These are phyloP conservation scores for Catocala nupta DNA, from an alignment of 2,888 invertebrate species.

Conservation along the genomic window DNA sequence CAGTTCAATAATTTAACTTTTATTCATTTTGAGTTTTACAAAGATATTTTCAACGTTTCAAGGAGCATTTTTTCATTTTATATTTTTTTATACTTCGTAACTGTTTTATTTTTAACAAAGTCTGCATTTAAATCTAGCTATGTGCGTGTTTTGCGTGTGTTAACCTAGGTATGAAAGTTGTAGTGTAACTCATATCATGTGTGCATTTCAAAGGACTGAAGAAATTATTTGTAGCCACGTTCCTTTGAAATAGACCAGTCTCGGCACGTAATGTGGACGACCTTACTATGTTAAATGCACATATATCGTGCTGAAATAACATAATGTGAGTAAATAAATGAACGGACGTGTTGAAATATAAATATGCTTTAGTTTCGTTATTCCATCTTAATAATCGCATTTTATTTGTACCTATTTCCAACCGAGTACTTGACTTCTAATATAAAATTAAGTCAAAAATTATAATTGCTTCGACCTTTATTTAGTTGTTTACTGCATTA, in stretches of 20 bases:
- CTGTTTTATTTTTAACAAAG: constrained; percentile 1
- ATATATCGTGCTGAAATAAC: neutral
- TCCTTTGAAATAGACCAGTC: constrained; percentile 1
- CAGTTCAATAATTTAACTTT: constrained; percentile 19
- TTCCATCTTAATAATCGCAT: no score
- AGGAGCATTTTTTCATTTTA: neutral
- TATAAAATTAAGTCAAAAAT: no score
- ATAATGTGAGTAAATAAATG: neutral
- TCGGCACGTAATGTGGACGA: constrained; percentile 5
- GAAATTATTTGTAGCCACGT: constrained; percentile 12
- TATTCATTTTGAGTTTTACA: constrained; percentile 1
- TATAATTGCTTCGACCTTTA: no score
- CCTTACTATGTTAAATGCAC: neutral
- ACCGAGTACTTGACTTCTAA: no score
- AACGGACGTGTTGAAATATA: neutral
- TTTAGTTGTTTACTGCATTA: no score
- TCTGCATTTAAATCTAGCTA: neutral
- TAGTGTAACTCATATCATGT: constrained; percentile 10
- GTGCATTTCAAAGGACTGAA: constrained; percentile 10
- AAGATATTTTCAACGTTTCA: constrained; percentile 1
- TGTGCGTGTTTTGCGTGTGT: constrained; percentile 9
- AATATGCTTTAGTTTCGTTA: neutral
- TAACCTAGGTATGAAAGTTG: constrained; percentile 4
- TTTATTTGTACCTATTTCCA: no score
- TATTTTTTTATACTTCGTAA: constrained; percentile 1